phyloP scores from a whole-genome alignment of 2,888 invertebrate genomes.

The Linhomoeus sp. region DNA sequence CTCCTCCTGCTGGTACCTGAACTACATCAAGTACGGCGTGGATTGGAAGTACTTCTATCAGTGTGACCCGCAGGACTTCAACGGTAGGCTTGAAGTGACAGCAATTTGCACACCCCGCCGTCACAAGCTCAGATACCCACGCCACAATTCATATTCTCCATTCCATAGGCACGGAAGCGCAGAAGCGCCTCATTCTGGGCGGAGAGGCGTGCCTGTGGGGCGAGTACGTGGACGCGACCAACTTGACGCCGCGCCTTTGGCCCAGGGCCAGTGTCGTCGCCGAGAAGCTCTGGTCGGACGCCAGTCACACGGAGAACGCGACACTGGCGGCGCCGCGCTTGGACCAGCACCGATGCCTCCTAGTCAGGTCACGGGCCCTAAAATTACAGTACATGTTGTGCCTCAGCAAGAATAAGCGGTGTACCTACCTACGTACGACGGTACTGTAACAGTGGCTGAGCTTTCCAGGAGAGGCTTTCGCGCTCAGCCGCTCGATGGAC shows the following conservation, averaged over 20 bases:
- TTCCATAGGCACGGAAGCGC: conserved; percentile 29
- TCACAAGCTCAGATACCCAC: no score
- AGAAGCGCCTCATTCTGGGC: conserved; percentile 51
- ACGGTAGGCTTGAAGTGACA: no score
- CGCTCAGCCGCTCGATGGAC: conserved; percentile 48
- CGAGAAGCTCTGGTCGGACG: conserved; percentile 57
- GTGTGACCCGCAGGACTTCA: conserved; percentile 31
- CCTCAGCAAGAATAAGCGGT: no score
- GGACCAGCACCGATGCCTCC: conserved; percentile 51
- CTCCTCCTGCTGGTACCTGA: conserved; percentile 68
- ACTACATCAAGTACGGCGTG: conserved; percentile 41
- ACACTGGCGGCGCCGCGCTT: conserved; percentile 40
- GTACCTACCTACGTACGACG: no score
- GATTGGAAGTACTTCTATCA: conserved; percentile 31
- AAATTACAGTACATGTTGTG: no score
- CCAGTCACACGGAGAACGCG: conserved; percentile 27
- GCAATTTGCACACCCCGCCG: no score
- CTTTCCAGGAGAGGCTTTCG: conserved; percentile 45
- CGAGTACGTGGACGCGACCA: conserved; percentile 54
- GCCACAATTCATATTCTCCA: no score
- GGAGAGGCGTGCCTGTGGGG: conserved; percentile 68
- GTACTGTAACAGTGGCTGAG: no score
- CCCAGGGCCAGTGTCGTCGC: conserved; percentile 66
- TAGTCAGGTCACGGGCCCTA: no score
- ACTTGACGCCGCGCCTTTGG: conserved; percentile 46